Conservation (phyloP, 2,888 invertebrate genomes). For the Hymenopus coronatus region DNA sequence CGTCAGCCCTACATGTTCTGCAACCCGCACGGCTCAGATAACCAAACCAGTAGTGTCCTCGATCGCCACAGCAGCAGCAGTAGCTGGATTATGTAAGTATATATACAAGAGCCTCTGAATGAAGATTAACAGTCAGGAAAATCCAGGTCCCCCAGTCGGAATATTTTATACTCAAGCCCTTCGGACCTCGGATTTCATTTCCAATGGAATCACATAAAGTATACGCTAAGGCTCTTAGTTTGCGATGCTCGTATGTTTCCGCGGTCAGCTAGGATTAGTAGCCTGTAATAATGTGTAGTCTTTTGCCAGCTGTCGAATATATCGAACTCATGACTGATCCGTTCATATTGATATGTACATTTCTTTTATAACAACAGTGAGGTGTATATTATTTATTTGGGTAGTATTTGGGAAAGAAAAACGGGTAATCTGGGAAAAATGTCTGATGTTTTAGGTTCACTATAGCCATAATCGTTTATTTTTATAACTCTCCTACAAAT, state of each 20-base stretch:
- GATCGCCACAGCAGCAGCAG: background rate
- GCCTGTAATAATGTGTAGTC: background rate
- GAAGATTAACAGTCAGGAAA: background rate
- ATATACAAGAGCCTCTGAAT: background rate
- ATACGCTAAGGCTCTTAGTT: background rate
- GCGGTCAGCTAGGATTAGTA: background rate
- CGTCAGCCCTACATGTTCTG: background rate
- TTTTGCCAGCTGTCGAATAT: background rate
- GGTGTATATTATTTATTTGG: too few species aligned
- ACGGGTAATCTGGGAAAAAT: too few species aligned
- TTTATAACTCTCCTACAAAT: too few species aligned
- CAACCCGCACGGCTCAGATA: background rate
- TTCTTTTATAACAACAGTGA: too few species aligned
- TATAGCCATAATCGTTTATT: too few species aligned
- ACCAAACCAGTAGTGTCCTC: background rate
- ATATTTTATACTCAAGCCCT: background rate
- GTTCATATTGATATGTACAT: background rate
- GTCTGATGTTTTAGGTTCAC: too few species aligned
- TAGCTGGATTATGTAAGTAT: background rate
- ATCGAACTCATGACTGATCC: too few species aligned
- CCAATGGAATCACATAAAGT: background rate
- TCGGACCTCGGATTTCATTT: background rate
- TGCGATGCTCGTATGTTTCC: background rate
- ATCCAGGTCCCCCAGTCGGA: background rate
- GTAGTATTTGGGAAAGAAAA: too few species aligned